These are phyloP conservation scores for Diphyllodes magnificus DNA, from an alignment of 2,113 vertebrate genomes.

Conservation along the genomic window DNA sequence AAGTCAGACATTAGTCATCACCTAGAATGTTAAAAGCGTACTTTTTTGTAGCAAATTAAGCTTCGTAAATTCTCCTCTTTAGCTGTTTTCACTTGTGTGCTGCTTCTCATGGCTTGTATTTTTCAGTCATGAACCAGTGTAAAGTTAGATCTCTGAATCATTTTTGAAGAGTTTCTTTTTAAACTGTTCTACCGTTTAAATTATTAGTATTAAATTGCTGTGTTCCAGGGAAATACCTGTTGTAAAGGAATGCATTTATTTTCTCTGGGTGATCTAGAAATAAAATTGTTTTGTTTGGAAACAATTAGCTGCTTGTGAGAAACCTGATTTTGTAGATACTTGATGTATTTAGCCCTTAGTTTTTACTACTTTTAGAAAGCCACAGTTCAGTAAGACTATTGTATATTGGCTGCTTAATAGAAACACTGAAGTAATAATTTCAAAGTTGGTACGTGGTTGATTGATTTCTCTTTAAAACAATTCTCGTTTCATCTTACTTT, in stretches of 20 bases:
- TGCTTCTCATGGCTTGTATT: not conserved
- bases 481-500: not conserved
- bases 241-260: not conserved
- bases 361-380: not conserved
- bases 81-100: not conserved
- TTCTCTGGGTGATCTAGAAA: not conserved
- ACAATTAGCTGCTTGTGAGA: not conserved
- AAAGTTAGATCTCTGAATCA: not conserved
- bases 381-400: not conserved
- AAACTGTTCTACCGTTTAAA: not conserved
- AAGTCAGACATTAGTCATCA: not conserved
- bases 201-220: not conserved
- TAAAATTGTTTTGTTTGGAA: not conserved
- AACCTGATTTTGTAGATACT: not conserved
- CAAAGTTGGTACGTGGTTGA: accelerated
- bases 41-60: not conserved
- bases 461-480: not conserved
- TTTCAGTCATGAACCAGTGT: not conserved
- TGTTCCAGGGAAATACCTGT: not conserved
- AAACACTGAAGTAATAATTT: not conserved
- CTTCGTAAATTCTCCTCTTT: not conserved
- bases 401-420: not conserved
- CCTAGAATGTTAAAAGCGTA: not conserved
- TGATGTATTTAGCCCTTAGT: not conserved
- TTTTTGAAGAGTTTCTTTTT: not conserved